Percentiles rank a stretch among this genome's conserved stretches.
Evolutionary conservation across 2,888 invertebrate genomes (phyloP).

Genomic region (Anagyrus pseudococci): DNA sequence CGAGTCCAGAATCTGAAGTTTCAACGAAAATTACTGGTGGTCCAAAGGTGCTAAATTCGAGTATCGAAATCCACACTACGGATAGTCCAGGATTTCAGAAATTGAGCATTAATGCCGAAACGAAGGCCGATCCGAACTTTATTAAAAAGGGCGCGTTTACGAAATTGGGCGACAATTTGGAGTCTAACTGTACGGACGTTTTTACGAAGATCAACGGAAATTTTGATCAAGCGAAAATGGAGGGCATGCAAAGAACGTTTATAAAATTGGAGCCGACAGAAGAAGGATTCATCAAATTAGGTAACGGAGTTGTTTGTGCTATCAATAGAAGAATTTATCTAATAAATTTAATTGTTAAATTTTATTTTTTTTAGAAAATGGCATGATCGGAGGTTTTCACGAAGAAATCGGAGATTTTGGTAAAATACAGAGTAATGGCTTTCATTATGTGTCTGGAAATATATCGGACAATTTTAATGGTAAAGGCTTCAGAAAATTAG

Average conservation of each 20-base stretch:
- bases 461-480: conserved; percentile 42
- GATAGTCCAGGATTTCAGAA: conserved; percentile 56
- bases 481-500: conserved; percentile 52
- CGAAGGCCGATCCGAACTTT: conserved; percentile 38
- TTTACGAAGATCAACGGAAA: conserved; percentile 46
- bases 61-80: conserved; percentile 54
- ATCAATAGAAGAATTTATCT: no score
- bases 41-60: conserved; percentile 53
- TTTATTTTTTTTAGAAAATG: conserved; percentile 42
- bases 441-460: conserved; percentile 39
- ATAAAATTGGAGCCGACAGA: conserved; percentile 54
- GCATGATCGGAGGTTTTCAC: conserved; percentile 35
- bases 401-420: conserved; percentile 31
- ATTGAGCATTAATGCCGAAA: conserved; percentile 49
- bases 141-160: conserved; percentile 42
- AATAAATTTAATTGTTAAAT: no score
- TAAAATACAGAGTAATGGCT: conserved; percentile 28
- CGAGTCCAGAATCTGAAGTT: conserved; percentile 43
- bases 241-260: conserved; percentile 48
- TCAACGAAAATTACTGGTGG: conserved; percentile 40
- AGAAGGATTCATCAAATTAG: conserved; percentile 49
- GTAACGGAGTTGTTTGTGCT: conserved; percentile 36
- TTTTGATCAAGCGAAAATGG: conserved; percentile 47
- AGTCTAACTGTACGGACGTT: conserved; percentile 44
- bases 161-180: conserved; percentile 44